phyloP scores from a whole-genome alignment of 2,797 vertebrate species.

The Brotula barbata region DNA sequence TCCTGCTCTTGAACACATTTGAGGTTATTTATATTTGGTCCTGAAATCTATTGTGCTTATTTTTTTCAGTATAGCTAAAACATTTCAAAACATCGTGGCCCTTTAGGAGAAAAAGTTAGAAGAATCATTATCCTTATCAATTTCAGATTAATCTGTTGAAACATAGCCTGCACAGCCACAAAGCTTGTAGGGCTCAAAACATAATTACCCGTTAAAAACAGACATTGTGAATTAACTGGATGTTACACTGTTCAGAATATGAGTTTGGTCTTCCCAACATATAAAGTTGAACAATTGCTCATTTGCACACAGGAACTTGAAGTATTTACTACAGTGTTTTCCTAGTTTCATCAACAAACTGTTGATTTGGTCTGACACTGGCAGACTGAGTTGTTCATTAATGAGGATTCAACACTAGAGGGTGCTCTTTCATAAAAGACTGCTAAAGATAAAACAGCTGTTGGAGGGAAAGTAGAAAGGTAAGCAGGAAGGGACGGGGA shows the following conservation, averaged over 20 bases:
- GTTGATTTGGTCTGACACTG: too few relatives aligned
- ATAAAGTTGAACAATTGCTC: not conserved
- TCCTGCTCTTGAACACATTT: too few relatives aligned
- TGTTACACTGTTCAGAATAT: not conserved
- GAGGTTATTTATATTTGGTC: too few relatives aligned
- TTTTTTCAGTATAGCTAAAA: not conserved
- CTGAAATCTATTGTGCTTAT: too few relatives aligned
- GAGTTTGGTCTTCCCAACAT: not conserved
- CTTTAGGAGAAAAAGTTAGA: not conserved
- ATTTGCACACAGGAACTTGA: not conserved
- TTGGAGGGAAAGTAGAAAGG: not conserved
- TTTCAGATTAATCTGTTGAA: too few relatives aligned
- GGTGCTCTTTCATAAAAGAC: conserved; percentile 43
- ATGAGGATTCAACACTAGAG: conserved; percentile 45
- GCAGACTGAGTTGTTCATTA: not conserved
- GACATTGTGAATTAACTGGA: too few relatives aligned
- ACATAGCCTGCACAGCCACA: too few relatives aligned
- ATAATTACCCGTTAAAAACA: too few relatives aligned
- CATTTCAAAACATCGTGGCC: not conserved
- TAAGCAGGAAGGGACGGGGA: too few relatives aligned
- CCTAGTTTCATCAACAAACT: not conserved
- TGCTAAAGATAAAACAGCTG: not conserved
- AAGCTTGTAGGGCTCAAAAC: too few relatives aligned
- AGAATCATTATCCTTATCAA: too few relatives aligned
- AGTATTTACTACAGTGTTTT: not conserved